A percentile compares a stretch with the other conserved stretches of the same genome.
Conservation (phyloP, 2,113 vertebrate genomes). For the Haplochromis vanheusdeni region DNA sequence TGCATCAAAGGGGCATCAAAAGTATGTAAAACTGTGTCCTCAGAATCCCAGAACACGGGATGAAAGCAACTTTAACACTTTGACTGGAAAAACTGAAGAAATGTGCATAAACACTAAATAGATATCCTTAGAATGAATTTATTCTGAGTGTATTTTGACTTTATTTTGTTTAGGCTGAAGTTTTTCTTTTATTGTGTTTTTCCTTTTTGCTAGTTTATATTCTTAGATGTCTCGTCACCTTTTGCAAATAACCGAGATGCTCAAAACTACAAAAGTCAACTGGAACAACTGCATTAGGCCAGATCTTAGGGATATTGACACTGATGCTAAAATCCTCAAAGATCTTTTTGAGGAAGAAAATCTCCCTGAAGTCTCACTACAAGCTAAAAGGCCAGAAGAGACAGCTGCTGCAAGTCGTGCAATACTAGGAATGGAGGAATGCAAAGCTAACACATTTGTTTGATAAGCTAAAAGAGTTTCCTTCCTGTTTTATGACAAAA, state of each 20-base stretch:
- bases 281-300: not conserved
- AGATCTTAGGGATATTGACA: not conserved
- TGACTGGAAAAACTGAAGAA: not conserved
- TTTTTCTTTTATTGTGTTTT: not conserved
- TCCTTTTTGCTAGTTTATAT: not conserved
- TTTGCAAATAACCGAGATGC: not conserved
- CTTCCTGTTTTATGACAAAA: not conserved
- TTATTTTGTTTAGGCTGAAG: not conserved
- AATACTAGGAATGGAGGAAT: not conserved
- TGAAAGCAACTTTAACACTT: not conserved
- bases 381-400: not conserved
- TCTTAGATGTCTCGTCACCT: not conserved
- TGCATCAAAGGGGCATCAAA: not conserved
- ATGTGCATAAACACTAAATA: not conserved
- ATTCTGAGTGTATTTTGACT: not conserved
- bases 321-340: not conserved
- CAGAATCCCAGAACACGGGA: not conserved
- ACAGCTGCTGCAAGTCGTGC: not conserved
- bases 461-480: not conserved
- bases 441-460: not conserved
- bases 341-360: not conserved
- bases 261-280: not conserved
- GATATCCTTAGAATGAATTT: rapidly evolving
- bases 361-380: not conserved
- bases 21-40: not conserved